Evolutionary conservation across 2,797 vertebrate species (phyloP).

Genomic region (Buceros bicornis): DNA sequence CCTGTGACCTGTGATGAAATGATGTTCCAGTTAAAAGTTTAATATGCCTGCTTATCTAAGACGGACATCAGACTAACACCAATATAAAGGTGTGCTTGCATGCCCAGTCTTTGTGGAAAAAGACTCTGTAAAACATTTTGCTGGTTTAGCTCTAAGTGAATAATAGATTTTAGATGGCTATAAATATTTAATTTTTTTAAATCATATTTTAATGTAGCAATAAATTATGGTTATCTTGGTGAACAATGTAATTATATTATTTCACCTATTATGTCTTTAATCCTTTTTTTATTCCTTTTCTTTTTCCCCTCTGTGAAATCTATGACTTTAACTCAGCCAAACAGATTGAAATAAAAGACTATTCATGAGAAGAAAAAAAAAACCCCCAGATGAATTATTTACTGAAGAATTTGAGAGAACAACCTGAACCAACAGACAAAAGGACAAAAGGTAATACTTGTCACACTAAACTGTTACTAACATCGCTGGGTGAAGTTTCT

Average conservation of each 20-base stretch:
- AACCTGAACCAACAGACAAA: background rate
- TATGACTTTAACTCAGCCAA: background rate
- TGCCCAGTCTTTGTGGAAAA: background rate
- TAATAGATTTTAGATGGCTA: background rate
- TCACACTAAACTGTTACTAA: background rate
- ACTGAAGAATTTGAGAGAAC: background rate
- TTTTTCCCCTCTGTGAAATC: background rate
- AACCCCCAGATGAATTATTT: background rate
- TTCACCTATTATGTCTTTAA: background rate
- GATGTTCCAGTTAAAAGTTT: constrained; percentile 21
- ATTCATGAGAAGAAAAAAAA: background rate
- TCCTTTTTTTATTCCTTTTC: background rate
- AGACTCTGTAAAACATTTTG: background rate
- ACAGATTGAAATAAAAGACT: background rate
- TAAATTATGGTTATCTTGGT: background rate
- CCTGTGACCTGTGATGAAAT: background rate
- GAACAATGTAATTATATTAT: background rate
- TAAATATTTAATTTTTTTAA: background rate
- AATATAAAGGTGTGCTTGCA: constrained; percentile 26
- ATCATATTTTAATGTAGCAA: background rate
- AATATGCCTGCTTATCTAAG: constrained; percentile 4
- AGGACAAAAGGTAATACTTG: background rate
- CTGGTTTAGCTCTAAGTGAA: background rate
- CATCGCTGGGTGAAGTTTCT: background rate
- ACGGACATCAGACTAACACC: background rate